Conservation (phyloP, 2,888 invertebrate species). For the Creontiades dilutus region DNA sequence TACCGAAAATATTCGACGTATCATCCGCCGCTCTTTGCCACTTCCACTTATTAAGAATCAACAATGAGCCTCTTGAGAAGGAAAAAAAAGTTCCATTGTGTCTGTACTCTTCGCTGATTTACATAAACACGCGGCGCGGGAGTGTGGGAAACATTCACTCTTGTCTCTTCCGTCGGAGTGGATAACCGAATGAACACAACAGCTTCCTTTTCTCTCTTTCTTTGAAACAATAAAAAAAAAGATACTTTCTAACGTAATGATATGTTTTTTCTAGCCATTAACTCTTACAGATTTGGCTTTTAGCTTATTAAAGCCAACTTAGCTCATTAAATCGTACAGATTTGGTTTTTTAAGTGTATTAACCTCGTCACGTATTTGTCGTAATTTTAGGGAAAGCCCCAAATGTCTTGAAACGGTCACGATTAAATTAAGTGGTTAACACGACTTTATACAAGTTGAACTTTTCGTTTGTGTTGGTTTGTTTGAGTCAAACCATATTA, state of each 20-base stretch:
- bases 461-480: too few species aligned
- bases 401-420: not conserved
- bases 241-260: not conserved
- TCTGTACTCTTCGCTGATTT: not conserved
- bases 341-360: too few species aligned
- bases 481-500: too few species aligned
- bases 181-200: not conserved
- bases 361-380: not conserved
- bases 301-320: too few species aligned
- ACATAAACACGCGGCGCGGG: slow-evolving; percentile 27
- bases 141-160: slow-evolving; percentile 42
- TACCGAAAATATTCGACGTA: not conserved
- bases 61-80: not conserved
- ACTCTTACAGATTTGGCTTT: not conserved
- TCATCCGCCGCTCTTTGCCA: not conserved
- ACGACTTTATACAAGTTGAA: not conserved
- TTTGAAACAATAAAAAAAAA: not conserved
- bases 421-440: not conserved
- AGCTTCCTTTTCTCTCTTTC: not conserved
- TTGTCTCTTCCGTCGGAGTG: not conserved
- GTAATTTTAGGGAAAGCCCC: not conserved
- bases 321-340: not conserved
- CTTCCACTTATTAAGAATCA: slow-evolving; percentile 26
- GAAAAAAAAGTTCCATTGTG: slow-evolving; percentile 9
- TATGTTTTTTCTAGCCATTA: not conserved